Base-by-base conservation (phyloP, 2,888 invertebrate species). In the Coremacera marginata region DNA sequence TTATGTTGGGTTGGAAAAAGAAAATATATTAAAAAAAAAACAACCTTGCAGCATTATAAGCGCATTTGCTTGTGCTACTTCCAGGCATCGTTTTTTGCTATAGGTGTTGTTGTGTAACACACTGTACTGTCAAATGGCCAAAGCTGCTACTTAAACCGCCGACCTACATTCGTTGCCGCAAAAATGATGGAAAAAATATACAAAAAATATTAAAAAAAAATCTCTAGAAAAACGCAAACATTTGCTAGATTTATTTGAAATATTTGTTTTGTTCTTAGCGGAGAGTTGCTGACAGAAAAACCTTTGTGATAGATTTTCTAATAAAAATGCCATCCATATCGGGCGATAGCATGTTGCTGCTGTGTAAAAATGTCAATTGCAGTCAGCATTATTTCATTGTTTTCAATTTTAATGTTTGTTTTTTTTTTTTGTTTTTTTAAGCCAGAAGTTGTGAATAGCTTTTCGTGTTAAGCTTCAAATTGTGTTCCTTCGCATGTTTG, bases 311-410 rank as follows among this genome's bases (percentile, higher is more conserved):
- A 49, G 52, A 72, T 72, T 73, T 71, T 71, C 71, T 71, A 71
- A 71, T 71, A 71, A 71, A 71, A 71, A 71, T 71, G 60, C 71
- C 71, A 22, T 71, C 71, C 34, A 22, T 55, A 19, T 19, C 25
- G 5, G 31, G 27, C 62, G 25, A 27, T 31, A 19, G 62, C 19
- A n/a, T 49, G 11, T 70, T 52, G 51, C 27, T 70, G 67, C 65
- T 34, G 51, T 63, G 62, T 16, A 25, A 51, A 51, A 51, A 11
- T 65, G 71, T 71, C 57, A 71, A 60, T 71, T 37, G 44, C 71
- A 71, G 57, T 60, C 37, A 57, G 60, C 49, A 44, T 22, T 22
- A 44, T 19, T 49, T 70, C 11, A 16, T n/a, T 31, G 27, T 55
- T n/a, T 51, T 52, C 31, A 3, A 31, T 31, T 70, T 52, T 70